Evolutionary conservation across 2,797 vertebrate species (phyloP).

Genomic region (Pseudocheirus occidentalis): DNA sequence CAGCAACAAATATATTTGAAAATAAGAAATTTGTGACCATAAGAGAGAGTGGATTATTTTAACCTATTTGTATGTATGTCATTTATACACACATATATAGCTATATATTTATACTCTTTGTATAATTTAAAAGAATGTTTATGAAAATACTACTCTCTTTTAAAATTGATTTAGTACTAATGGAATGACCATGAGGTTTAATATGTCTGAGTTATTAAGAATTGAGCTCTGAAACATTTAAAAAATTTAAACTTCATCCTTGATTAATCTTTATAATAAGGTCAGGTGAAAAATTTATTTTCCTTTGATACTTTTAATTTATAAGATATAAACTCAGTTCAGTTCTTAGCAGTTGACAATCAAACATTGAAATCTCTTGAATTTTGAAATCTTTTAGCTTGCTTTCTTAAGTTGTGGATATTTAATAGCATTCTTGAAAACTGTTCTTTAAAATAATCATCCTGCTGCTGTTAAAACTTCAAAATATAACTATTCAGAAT

Average conservation of each 20-base stretch:
- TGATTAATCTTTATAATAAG: not conserved
- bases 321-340: not conserved
- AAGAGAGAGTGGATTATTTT: not conserved
- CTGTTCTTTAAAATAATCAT: no score
- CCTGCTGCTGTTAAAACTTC: no score
- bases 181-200: slow-evolving; percentile 6
- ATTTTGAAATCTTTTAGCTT: not conserved
- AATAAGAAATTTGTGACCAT: slow-evolving; percentile 31
- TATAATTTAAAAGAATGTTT: slow-evolving; percentile 55
- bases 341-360: not conserved
- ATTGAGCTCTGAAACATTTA: not conserved
- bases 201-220: not conserved
- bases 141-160: not conserved
- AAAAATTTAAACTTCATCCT: not conserved
- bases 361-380: not conserved
- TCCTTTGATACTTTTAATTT: not conserved
- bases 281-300: not conserved
- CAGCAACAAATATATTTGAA: slow-evolving; percentile 19
- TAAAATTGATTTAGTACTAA: not conserved
- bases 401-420: no score
- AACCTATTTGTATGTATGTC: slow-evolving; percentile 12
- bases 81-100: not conserved
- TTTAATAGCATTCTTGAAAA: no score
- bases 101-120: not conserved
- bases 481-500: not conserved